Conservation (phyloP, 2,888 invertebrate genomes). For the Adela reaumurella region DNA sequence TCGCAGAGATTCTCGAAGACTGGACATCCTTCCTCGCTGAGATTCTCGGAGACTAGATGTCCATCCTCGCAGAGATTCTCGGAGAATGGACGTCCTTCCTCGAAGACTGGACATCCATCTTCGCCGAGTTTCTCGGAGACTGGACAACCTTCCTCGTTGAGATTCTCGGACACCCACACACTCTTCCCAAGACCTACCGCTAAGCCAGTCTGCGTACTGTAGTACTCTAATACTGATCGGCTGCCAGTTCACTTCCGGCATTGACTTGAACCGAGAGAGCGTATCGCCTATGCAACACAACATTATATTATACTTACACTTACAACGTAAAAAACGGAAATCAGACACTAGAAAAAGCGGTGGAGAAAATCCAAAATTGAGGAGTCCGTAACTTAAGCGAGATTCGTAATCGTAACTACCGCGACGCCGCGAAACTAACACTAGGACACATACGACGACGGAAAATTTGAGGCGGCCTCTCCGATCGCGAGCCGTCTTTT, state of each 20-base stretch:
- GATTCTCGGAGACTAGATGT: too few relatives aligned
- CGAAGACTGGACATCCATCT: too few relatives aligned
- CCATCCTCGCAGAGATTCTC: too few relatives aligned
- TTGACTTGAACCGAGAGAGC: neutral
- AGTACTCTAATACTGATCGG: neutral
- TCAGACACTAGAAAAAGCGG: constrained; percentile 1
- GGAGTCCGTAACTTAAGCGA: neutral
- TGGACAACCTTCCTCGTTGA: too few relatives aligned
- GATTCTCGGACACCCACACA: neutral
- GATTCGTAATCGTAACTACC: neutral
- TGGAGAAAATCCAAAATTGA: neutral
- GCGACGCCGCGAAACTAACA: too few relatives aligned
- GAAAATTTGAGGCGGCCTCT: neutral
- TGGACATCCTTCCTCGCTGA: too few relatives aligned
- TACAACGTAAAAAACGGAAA: neutral
- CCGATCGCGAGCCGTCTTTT: constrained; percentile 24
- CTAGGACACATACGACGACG: neutral
- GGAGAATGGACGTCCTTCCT: too few relatives aligned
- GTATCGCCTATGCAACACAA: neutral
- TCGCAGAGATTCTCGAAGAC: too few relatives aligned
- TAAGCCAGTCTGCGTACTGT: neutral
- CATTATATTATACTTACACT: too few relatives aligned
- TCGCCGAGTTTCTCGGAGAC: too few relatives aligned
- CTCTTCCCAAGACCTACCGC: neutral
- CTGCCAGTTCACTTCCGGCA: neutral